These are phyloP conservation scores for Allobates femoralis DNA, from an alignment of 2,797 vertebrate species.

Conservation along the genomic window DNA sequence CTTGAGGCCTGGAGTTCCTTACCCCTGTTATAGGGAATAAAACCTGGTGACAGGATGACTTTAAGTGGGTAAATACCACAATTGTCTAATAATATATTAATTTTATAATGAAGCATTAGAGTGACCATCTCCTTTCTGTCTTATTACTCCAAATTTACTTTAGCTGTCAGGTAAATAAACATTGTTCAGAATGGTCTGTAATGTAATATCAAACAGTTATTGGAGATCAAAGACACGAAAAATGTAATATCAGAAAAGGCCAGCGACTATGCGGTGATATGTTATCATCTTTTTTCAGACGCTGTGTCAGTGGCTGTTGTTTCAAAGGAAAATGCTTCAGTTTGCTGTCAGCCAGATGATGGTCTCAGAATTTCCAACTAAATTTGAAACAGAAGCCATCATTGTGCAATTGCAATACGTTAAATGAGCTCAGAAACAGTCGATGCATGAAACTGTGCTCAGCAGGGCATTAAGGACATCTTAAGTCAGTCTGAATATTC, in stretches of 20 bases:
- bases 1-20: no score
- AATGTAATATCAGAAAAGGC: background rate
- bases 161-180: background rate
- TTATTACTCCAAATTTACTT: background rate
- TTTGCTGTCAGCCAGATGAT: slow-evolving; percentile 36
- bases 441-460: slow-evolving; percentile 58
- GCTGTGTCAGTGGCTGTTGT: background rate
- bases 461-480: slow-evolving; percentile 58
- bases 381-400: slow-evolving; percentile 46
- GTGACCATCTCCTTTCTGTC: background rate
- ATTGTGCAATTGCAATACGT: slow-evolving; percentile 55
- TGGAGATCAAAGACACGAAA: background rate
- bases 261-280: background rate
- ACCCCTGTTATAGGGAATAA: no score
- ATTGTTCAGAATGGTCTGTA: background rate
- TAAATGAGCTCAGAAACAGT: slow-evolving; percentile 58
- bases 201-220: background rate
- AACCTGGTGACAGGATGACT: no score
- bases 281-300: background rate
- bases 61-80: background rate
- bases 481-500: slow-evolving; percentile 60
- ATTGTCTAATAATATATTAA: background rate
- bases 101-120: background rate
- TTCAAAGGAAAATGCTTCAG: slow-evolving; percentile 43
- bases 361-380: slow-evolving; percentile 33